Conservation (phyloP, 2,888 invertebrate species). For the Netelia melanura region DNA sequence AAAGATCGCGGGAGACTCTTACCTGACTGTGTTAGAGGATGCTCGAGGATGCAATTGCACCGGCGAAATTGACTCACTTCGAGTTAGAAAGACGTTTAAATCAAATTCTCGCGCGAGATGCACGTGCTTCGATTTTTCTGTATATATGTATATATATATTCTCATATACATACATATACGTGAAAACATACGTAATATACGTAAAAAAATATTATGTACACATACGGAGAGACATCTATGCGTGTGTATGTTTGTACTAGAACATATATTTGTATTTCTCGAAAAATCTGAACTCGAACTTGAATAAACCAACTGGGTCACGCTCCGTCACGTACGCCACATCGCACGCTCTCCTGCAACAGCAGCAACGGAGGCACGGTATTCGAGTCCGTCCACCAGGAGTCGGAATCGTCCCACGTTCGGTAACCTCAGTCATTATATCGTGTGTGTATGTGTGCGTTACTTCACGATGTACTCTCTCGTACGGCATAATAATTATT, state of each 20-base stretch:
- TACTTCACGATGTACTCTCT: constrained; percentile 23
- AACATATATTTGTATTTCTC: constrained; percentile 6
- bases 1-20: background rate
- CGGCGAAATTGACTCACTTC: background rate
- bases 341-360: constrained; percentile 38
- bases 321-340: constrained; percentile 67
- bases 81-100: constrained; percentile 3
- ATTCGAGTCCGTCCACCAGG: constrained; percentile 37
- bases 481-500: constrained; percentile 51
- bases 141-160: background rate
- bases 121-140: constrained; percentile 9
- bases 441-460: background rate
- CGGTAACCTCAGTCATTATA: constrained; percentile 19
- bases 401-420: constrained; percentile 62
- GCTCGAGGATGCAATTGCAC: constrained; percentile 12
- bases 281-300: constrained; percentile 59
- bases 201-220: no score
- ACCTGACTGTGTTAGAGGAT: background rate
- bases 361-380: constrained; percentile 14
- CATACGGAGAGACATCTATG: no score
- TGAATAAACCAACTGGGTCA: constrained; percentile 67
- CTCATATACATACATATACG: background rate
- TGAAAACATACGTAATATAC: no score
- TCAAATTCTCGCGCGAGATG: constrained; percentile 6
- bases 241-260: no score